Evolutionary conservation across 2,888 invertebrate genomes (phyloP), one percentile per base, ranked within the genome.

Genomic region (Tridacna crocea): DNA sequence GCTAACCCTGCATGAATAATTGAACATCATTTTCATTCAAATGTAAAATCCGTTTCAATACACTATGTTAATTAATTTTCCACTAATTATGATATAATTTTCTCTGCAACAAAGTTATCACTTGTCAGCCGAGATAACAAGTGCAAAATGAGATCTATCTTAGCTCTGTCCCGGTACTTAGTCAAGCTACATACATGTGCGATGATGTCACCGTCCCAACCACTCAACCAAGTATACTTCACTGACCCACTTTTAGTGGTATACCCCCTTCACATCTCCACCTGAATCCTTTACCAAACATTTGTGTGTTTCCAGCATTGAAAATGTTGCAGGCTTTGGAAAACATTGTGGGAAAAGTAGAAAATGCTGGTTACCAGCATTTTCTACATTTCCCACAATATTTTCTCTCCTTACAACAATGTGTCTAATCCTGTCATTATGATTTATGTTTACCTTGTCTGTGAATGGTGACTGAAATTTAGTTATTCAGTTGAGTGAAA

Each of bases 211-310:
- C 80, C 84, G 77, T 76, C 75, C 74, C 77, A 77, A 60, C 84
- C 72, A 80, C 82, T 82, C 87, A 84, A 82, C 80, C 87, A 84
- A 83, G 75, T 80, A 83, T 80, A 84, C 86, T 86, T 83, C 65
- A 82, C 75, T 86, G 86, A 86, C 86, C 86, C 81, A 86, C 70
- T 78, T 70, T 47, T 36, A 36, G 24, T 19, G 26, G n/a, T 19
- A 27, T 12, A 66, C 13, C 66, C 66, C 36, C 27, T 15, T 10
- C 61, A 22, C 24, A 4, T 61, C 61, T 24, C 24, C 61, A 61
- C 1, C 15, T 55, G 17, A 55, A 15, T 11, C 10, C 19, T 55
- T 55, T 19, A 55, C 36, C 36, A 36, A 36, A 8, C 36, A 36
- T 2, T 36, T 36, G 8, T 36, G 36, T 36, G 36, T 36, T 36